Base-by-base conservation (phyloP, 2,797 vertebrate genomes). In the Lycodopsis pacificus region DNA sequence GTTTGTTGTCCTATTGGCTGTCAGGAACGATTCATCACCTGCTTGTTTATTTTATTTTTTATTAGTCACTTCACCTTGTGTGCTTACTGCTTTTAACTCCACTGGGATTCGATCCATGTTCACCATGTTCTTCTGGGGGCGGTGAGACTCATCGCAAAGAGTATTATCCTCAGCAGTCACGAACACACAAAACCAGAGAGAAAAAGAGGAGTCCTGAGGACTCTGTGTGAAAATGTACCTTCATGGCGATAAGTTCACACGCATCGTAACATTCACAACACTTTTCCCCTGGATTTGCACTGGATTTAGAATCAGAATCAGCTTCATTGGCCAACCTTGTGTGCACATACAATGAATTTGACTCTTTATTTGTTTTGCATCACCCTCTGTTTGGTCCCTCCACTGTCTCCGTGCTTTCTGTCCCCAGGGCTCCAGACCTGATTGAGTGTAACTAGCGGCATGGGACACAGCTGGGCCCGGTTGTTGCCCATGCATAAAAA, bases 51-150 rank as follows among this genome's bases (percentile, higher is more conserved):
- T 54, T 14, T 27, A 27, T 69, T 61, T 65, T 65, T 36, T 56
- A 73, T 72, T 44, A 66, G 49, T 73, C 65, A 78, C 51, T 69
- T 71, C 78, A 58, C 76, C 73, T 69, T 69, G 36, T 85, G 81
- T 69, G 56, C 61, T 69, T 20, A n/a, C 72, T 76, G 66, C 76
- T 81, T 81, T 79, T 69, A 71, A 71, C 57, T 64, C 62, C 42
- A 11, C 82, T 81, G 73, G 77, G 84, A 82, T 66, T 76, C 2
- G 8, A 51, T 86, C 72, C 77, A 80, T 58, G 64, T 76, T 86
- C 73, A 58, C 71, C 40, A 25, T 69, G 64, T 82, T 78, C 59
- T 51, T 34, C 65, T 71, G 82, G 72, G 78, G 82, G 78, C 59
- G 77, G 61, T 42, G 65, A 49, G 64, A 61, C 65, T 72, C 64